Conservation (phyloP, 2,888 invertebrate genomes). For the Drosophila multiciliata region DNA sequence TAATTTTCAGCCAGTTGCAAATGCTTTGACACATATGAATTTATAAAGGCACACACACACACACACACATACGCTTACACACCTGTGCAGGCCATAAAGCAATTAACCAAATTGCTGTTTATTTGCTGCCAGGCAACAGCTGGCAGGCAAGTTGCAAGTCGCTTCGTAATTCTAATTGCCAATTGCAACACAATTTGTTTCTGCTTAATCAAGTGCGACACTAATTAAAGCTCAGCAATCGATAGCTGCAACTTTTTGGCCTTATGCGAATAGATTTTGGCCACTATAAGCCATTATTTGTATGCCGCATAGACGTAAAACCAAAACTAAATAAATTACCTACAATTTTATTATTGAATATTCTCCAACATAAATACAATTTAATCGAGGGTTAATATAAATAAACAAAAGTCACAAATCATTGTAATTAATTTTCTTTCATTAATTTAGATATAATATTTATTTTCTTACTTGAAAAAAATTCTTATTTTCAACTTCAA, state of each 20-base stretch:
- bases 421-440: neutral
- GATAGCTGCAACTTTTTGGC: constrained; percentile 32
- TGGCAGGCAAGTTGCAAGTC: constrained; percentile 54
- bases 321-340: neutral
- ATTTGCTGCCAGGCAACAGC: constrained; percentile 61
- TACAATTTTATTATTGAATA: neutral
- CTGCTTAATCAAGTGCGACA: constrained; percentile 56
- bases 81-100: constrained; percentile 58
- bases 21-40: constrained; percentile 63
- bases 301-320: neutral
- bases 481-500: neutral
- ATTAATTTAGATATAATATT: neutral
- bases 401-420: neutral
- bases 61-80: constrained; percentile 20
- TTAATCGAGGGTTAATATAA: neutral
- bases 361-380: neutral
- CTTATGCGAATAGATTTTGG: constrained; percentile 8
- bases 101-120: constrained; percentile 76
- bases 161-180: constrained; percentile 48
- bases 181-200: constrained; percentile 56
- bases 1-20: constrained; percentile 65
- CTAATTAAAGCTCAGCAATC: constrained; percentile 50
- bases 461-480: too few relatives aligned
- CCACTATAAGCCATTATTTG: neutral
- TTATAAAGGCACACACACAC: constrained; percentile 35